A percentile compares a stretch with the other conserved stretches of the same genome.
phyloP scores from a whole-genome alignment of 2,113 vertebrate genomes.

The Lophura nycthemera region DNA sequence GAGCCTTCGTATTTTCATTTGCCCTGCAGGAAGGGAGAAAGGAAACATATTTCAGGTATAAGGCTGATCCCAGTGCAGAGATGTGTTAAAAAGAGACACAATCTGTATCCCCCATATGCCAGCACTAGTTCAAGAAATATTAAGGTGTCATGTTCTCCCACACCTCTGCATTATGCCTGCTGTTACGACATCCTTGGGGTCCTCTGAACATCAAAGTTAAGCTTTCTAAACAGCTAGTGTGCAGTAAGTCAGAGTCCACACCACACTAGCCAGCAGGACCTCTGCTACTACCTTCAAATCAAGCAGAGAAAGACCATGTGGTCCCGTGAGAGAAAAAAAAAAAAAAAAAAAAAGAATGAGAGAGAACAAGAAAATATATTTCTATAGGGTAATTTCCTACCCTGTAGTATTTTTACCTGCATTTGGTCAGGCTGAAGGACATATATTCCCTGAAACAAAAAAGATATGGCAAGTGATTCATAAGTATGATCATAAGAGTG shows the following conservation, averaged over 20 bases:
- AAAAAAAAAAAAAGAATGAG: background rate
- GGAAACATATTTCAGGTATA: background rate
- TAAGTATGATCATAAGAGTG: background rate
- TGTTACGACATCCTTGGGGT: background rate
- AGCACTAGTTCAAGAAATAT: background rate
- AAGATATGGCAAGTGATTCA: slow-evolving; percentile 52
- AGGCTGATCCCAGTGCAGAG: background rate
- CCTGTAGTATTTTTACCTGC: slow-evolving; percentile 82
- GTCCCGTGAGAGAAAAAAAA: background rate
- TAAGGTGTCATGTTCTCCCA: background rate
- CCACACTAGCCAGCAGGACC: background rate
- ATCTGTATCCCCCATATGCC: background rate
- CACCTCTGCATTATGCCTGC: background rate
- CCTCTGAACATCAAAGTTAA: background rate
- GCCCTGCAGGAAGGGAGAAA: slow-evolving; percentile 6
- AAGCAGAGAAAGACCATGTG: background rate
- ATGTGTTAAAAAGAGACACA: background rate
- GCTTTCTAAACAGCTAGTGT: background rate
- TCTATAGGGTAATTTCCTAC: background rate
- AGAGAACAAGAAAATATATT: background rate
- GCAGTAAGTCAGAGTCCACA: background rate
- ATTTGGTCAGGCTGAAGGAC: slow-evolving; percentile 94
- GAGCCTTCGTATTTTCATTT: slow-evolving; percentile 15
- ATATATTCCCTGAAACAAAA: slow-evolving; percentile 85
- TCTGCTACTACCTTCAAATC: background rate